phyloP scores from a whole-genome alignment of 2,888 invertebrate species.

The Pheosia tremula region DNA sequence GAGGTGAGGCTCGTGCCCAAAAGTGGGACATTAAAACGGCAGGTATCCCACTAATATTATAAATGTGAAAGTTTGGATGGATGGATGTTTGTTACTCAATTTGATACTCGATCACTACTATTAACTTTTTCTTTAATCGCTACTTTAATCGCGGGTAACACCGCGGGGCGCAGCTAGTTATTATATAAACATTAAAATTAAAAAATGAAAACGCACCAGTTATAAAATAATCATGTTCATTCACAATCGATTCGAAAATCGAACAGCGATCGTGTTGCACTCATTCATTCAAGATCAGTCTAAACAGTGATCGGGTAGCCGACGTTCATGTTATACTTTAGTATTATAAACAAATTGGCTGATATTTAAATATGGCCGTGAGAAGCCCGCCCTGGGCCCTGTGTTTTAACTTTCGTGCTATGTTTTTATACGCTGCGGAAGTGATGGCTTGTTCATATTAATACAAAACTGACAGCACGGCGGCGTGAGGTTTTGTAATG shows the following conservation, averaged over 20 bases:
- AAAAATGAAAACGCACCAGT: constrained; percentile 7
- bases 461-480: constrained; percentile 25
- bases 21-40: too few species aligned
- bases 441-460: constrained; percentile 36
- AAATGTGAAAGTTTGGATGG: too few species aligned
- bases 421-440: constrained; percentile 54
- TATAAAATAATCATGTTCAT: constrained; percentile 25
- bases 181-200: constrained; percentile 5
- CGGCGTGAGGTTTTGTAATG: constrained; percentile 3
- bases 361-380: constrained; percentile 75
- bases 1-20: too few species aligned
- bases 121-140: too few species aligned
- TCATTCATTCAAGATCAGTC: constrained; percentile 79
- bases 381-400: constrained; percentile 46
- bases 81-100: too few species aligned
- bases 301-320: constrained; percentile 70
- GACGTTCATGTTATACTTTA: constrained; percentile 61
- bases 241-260: constrained; percentile 33
- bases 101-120: too few species aligned
- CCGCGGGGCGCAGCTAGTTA: too few species aligned
- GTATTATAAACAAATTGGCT: constrained; percentile 65
- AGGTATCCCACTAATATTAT: too few species aligned
- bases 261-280: constrained; percentile 54
- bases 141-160: too few species aligned
- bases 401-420: constrained; percentile 48